Base-by-base conservation (phyloP, 2,888 invertebrate species). In the Parapristionchus giblindavisi region DNA sequence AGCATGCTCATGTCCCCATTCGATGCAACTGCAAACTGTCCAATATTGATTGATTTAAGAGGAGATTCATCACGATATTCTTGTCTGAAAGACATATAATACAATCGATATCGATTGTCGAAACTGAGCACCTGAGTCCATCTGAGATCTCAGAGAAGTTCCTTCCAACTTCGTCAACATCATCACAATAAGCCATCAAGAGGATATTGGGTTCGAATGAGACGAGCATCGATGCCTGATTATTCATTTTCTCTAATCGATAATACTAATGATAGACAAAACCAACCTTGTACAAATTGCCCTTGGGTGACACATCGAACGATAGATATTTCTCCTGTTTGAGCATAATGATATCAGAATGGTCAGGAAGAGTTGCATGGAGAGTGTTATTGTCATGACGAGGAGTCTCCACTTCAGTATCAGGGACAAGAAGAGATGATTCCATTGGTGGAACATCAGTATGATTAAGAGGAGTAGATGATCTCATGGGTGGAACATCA, bases 21-120 rank as follows among this genome's bases (percentile, higher is more conserved):
- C 27, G 43, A 40, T 38, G 63, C 63, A 5, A 63, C 63, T n/a
- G 63, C 63, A 17, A 63, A 40, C 40, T 63, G 63, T 21, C 63
- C 63, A 29, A 40, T 24, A 17, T 11, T 38, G 40, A 63, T 43
- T 4, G 24, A 29, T 8, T 34, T 21, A 29, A 58, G 58, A 6
- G 58, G 58, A 1, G 1, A 5, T 27, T 27, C 3, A 32, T 63
- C 63, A 3, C 14, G 27, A 29, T 63, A 63, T 5, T 38, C 38
- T 2, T 24, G 11, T 63, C 63, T 63, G 14, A 40, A 56, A 27
- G 14, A 56, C 56, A 56, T 56, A 29, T 43, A 43, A 43, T 14
- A 43, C 52, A 11, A n/a, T n/a, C n/a, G 27, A 54, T 29, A 24
- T 2, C n/a, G 24, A 21, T 24, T 21, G n/a, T 21, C 21, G 8